A percentile compares a stretch with the other conserved stretches of the same genome.
phyloP scores from a whole-genome alignment of 2,888 invertebrate species.

The Osedax fenrisi region DNA sequence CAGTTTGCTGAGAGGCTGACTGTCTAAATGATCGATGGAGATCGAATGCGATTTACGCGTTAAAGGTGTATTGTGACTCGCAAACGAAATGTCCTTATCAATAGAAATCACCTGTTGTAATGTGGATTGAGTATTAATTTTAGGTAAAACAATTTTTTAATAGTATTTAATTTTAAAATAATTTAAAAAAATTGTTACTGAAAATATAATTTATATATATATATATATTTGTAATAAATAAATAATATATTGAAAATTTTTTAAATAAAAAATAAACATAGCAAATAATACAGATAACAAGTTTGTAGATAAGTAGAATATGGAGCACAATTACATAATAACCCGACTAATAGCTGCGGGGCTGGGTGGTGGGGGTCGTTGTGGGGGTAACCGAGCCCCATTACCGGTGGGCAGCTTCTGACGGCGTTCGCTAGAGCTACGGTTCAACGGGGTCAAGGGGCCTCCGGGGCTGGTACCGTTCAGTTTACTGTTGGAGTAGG shows the following conservation, averaged over 20 bases:
- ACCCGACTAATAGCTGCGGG: slow-evolving; percentile 31
- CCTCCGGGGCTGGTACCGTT: background rate
- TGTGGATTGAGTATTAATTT: too few species aligned
- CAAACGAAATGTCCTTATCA: slow-evolving; percentile 8
- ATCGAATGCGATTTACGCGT: background rate
- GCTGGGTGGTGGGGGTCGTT: slow-evolving; percentile 32
- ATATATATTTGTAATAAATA: too few species aligned
- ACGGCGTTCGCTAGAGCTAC: background rate
- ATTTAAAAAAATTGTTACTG: too few species aligned
- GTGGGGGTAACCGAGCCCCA: slow-evolving; percentile 21
- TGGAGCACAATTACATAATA: too few species aligned
- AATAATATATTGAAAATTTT: too few species aligned
- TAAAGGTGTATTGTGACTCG: background rate
- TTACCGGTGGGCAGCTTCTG: background rate
- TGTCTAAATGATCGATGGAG: background rate
- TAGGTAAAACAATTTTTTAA: too few species aligned
- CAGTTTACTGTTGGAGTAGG: background rate
- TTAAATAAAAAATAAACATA: too few species aligned
- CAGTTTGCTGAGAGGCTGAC: background rate
- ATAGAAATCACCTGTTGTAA: slow-evolving; percentile 9
- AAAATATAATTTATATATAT: too few species aligned
- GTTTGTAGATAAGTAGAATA: too few species aligned
- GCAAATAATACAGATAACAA: too few species aligned
- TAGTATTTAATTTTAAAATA: too few species aligned
- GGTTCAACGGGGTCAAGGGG: background rate